These are phyloP conservation scores for Agrilus biguttatus DNA, from an alignment of 2,888 invertebrate genomes.

Conservation along the genomic window DNA sequence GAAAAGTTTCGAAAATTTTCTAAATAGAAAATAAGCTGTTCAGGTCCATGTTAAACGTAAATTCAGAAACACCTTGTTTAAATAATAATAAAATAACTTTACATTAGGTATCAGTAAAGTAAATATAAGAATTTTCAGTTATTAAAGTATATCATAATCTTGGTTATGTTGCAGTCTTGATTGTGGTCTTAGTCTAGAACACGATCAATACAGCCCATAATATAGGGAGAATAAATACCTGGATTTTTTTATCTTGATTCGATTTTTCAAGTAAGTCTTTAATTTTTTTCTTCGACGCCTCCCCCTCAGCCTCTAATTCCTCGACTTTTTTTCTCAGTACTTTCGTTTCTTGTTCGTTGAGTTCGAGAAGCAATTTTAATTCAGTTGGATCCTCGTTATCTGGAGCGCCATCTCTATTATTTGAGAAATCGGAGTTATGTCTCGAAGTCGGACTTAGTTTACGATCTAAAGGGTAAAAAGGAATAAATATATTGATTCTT, in stretches of 20 bases:
- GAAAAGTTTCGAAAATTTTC: too few species aligned
- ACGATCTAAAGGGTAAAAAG: constrained; percentile 36
- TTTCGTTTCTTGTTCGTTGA: constrained; percentile 80
- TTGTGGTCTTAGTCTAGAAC: too few species aligned
- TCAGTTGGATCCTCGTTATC: constrained; percentile 74
- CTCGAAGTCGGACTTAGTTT: constrained; percentile 53
- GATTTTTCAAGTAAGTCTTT: constrained; percentile 65
- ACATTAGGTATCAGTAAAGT: too few species aligned
- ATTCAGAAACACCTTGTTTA: too few species aligned
- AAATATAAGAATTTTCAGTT: too few species aligned
- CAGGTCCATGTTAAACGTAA: too few species aligned
- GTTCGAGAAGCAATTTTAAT: constrained; percentile 68
- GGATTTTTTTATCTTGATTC: constrained; percentile 52
- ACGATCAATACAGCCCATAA: too few species aligned
- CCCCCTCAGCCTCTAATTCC: constrained; percentile 68
- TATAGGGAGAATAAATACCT: constrained; percentile 16
- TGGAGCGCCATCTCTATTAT: constrained; percentile 54
- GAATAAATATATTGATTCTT: not conserved
- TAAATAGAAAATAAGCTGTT: too few species aligned
- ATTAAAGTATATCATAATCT: too few species aligned
- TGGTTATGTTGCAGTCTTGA: too few species aligned
- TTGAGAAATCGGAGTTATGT: constrained; percentile 46
- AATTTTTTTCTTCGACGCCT: constrained; percentile 56
- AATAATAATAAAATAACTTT: too few species aligned
- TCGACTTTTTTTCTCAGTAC: constrained; percentile 72